Percentiles rank a stretch among this genome's conserved stretches.
Evolutionary conservation across 2,113 vertebrate species (phyloP).

Genomic region (Mobula birostris): DNA sequence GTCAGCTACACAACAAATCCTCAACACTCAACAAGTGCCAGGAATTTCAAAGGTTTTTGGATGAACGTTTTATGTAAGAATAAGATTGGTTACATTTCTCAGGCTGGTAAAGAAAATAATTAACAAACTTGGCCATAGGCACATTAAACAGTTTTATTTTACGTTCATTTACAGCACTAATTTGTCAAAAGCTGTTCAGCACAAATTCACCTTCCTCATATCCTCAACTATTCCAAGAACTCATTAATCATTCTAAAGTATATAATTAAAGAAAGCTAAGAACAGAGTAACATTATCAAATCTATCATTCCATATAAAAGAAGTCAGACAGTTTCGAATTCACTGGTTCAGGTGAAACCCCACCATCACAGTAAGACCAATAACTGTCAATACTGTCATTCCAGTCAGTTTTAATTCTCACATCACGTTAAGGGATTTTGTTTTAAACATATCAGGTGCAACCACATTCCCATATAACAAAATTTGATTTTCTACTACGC

Average conservation of each 20-base stretch:
- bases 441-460: not conserved
- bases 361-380: not conserved
- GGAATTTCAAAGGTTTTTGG: not conserved
- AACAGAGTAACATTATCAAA: not conserved
- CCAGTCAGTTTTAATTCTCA: not conserved
- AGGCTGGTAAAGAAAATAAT: constrained; percentile 1
- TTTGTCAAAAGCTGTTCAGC: not conserved
- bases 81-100: constrained; percentile 9
- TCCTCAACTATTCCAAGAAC: not conserved
- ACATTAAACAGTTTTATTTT: too few species aligned
- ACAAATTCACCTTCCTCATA: not conserved
- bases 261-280: not conserved
- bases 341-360: not conserved
- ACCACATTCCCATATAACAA: not conserved
- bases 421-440: not conserved
- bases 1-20: not conserved
- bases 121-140: not conserved
- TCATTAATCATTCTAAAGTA: not conserved
- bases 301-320: not conserved
- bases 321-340: not conserved
- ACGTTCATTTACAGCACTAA: not conserved
- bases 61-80: not conserved
- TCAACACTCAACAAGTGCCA: not conserved
- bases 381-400: not conserved
- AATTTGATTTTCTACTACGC: not conserved